Percentiles rank a stretch among this genome's conserved stretches.
Evolutionary conservation across 2,113 vertebrate species (phyloP).

Genomic region (Poicephalus gulielmi): DNA sequence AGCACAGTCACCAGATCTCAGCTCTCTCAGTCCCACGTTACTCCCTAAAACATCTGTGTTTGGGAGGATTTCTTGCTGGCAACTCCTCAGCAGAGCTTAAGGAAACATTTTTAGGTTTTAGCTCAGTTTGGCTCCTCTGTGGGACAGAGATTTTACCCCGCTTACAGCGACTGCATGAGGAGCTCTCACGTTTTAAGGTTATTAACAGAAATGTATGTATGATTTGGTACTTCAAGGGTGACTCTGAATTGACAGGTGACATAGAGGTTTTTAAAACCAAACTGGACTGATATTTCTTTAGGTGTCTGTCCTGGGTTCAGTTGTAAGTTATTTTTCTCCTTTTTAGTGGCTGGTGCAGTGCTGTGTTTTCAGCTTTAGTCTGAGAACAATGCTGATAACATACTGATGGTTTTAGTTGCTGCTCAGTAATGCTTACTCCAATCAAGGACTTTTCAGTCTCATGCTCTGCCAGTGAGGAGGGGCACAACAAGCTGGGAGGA

Average conservation of each 20-base stretch:
- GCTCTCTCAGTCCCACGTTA: conserved; percentile 48
- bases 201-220: not conserved
- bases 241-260: not conserved
- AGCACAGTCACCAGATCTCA: conserved; percentile 45
- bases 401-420: not conserved
- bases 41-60: conserved; percentile 45
- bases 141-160: not conserved
- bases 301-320: not conserved
- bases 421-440: not conserved
- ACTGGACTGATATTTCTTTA: not conserved
- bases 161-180: fast-evolving
- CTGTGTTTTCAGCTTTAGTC: not conserved
- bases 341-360: not conserved
- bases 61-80: conserved; percentile 15
- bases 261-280: not conserved
- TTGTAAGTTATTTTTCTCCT: not conserved
- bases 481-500: not conserved
- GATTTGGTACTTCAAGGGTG: not conserved
- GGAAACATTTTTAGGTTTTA: not conserved
- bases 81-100: not conserved
- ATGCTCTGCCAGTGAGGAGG: not conserved
- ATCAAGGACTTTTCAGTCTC: not conserved
- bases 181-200: not conserved
- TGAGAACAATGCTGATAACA: not conserved
- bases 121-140: not conserved